These are phyloP conservation scores for Augochlorella aurata DNA, from an alignment of 2,888 invertebrate genomes.

Conservation along the genomic window DNA sequence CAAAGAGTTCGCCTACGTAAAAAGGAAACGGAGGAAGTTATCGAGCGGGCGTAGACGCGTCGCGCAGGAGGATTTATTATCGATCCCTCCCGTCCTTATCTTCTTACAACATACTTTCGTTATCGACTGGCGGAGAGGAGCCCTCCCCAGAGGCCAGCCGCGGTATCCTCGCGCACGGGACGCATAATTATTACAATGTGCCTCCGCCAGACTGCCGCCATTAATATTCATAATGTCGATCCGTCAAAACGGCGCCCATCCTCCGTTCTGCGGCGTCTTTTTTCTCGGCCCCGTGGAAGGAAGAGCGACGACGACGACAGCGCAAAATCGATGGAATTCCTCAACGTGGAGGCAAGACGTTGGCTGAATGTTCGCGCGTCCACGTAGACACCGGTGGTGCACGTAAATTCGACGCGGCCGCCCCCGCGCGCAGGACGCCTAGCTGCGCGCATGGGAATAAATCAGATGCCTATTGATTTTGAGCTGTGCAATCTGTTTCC, in stretches of 20 bases:
- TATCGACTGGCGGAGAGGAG: conserved; percentile 36
- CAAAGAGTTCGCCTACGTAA: conserved; percentile 45
- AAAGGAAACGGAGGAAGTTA: conserved; percentile 49
- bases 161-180: conserved; percentile 38
- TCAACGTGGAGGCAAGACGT: conserved; percentile 17
- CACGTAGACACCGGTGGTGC: conserved; percentile 4
- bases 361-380: conserved; percentile 14
- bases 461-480: conserved; percentile 73
- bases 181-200: conserved; percentile 68
- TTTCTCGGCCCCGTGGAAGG: conserved; percentile 1
- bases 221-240: conserved; percentile 71
- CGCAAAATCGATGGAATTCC: conserved; percentile 22
- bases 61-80: conserved; percentile 56
- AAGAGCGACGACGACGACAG: neutral
- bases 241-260: conserved; percentile 60
- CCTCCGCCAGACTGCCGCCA: conserved; percentile 41
- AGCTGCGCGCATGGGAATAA: conserved; percentile 68
- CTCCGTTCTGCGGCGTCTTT: conserved; percentile 28
- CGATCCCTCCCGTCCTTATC: conserved; percentile 51
- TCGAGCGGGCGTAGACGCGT: conserved; percentile 42
- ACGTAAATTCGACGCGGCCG: conserved; percentile 47
- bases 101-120: conserved; percentile 46
- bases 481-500: conserved; percentile 70
- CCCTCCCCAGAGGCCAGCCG: conserved; percentile 9
- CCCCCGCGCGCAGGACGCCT: conserved; percentile 45